Evolutionary conservation across 2,888 invertebrate genomes (phyloP).

Genomic region (Schrankia costaestrigalis): DNA sequence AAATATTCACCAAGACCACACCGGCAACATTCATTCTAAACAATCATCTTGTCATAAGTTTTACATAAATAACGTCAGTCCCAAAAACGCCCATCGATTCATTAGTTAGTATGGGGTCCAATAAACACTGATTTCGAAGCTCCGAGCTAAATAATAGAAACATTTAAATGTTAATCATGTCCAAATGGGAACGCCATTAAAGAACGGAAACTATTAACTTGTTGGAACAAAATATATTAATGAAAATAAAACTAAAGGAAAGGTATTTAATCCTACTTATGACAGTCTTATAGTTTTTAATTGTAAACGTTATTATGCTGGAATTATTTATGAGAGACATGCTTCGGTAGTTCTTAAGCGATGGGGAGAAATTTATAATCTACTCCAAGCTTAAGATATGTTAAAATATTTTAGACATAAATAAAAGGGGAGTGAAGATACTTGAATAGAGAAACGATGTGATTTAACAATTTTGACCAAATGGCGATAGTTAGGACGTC

Average conservation of each 20-base stretch:
- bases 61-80: conserved; percentile 3
- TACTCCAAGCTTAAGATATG: too few relatives aligned
- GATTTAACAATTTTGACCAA: too few relatives aligned
- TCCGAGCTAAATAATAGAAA: conserved; percentile 31
- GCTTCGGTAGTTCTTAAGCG: conserved; percentile 7
- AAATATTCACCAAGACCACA: too few relatives aligned
- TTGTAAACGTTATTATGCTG: conserved; percentile 15
- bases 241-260: conserved; percentile 28
- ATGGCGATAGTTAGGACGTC: too few relatives aligned
- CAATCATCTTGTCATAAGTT: too few relatives aligned
- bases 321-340: conserved; percentile 22
- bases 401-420: too few relatives aligned
- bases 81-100: conserved; percentile 12
- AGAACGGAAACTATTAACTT: conserved; percentile 33
- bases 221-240: conserved; percentile 34
- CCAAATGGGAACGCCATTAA: conserved; percentile 26
- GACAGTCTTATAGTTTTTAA: conserved; percentile 26
- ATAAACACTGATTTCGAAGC: conserved; percentile 21
- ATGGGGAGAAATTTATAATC: background rate
- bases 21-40: background rate
- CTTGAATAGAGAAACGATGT: too few relatives aligned
- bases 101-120: conserved; percentile 21
- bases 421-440: too few relatives aligned
- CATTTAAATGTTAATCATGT: conserved; percentile 35
- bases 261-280: conserved; percentile 17